A percentile compares a stretch with the other conserved stretches of the same genome.
Conservation (phyloP, 2,888 invertebrate species). For the Parasteatoda lunata region DNA sequence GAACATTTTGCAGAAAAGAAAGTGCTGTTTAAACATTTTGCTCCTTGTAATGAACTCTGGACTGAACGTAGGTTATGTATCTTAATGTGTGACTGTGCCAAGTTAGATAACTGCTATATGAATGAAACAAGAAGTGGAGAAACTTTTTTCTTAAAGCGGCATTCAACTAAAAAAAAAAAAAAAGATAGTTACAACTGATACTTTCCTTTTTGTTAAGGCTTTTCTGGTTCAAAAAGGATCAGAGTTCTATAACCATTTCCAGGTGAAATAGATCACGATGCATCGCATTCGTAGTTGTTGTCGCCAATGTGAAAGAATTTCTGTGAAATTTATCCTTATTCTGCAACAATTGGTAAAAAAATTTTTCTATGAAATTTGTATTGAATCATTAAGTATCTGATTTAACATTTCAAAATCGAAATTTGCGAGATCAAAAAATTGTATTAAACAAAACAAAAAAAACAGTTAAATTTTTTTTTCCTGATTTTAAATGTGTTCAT, state of each 20-base stretch:
- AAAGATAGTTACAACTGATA: constrained; percentile 15
- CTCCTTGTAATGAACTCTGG: constrained; percentile 18
- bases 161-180: constrained; percentile 2
- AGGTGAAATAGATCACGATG: constrained; percentile 37
- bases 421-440: too few relatives aligned
- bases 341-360: too few relatives aligned
- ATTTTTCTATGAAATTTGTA: too few relatives aligned
- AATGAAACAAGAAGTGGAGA: constrained; percentile 8
- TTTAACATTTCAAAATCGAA: too few relatives aligned
- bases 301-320: background rate
- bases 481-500: too few relatives aligned
- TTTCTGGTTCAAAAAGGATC: constrained; percentile 37
- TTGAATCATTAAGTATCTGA: too few relatives aligned
- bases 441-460: too few relatives aligned
- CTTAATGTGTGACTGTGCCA: constrained; percentile 59
- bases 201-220: constrained; percentile 29
- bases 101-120: constrained; percentile 38
- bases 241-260: constrained; percentile 33
- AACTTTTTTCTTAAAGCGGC: constrained; percentile 29
- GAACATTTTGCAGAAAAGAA: constrained; percentile 18
- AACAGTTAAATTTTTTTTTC: too few relatives aligned
- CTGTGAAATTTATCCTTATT: too few relatives aligned
- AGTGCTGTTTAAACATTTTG: constrained; percentile 24
- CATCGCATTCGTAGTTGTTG: constrained; percentile 16
- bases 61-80: constrained; percentile 44